A percentile compares a stretch with the other conserved stretches of the same genome.
phyloP scores from a whole-genome alignment of 2,113 vertebrate species.

The Vulpes lagopus region DNA sequence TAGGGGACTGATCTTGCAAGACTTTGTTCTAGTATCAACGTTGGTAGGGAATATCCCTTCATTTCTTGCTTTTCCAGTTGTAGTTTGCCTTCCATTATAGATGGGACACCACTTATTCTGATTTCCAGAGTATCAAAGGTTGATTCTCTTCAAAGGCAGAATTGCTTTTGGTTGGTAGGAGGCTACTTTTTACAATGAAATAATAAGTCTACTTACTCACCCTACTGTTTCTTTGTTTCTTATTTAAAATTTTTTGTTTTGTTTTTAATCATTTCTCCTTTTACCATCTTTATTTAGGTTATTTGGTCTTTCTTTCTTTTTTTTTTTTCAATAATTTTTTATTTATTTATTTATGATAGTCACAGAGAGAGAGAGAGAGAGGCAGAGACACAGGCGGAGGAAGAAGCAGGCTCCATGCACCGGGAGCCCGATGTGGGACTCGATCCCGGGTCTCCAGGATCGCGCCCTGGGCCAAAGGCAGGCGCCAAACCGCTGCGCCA shows the following conservation, averaged over 20 bases:
- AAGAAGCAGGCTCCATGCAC: too few species aligned
- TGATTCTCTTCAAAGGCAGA: constrained; percentile 36
- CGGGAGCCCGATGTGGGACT: too few species aligned
- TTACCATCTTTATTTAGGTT: constrained; percentile 30
- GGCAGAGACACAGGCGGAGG: too few species aligned
- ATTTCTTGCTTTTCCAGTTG: constrained; percentile 58
- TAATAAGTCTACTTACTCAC: not conserved
- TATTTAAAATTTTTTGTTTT: constrained; percentile 40
- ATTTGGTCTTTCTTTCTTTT: constrained; percentile 37
- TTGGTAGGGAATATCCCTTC: not conserved
- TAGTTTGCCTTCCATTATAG: not conserved
- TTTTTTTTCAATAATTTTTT: too few species aligned
- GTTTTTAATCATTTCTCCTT: constrained; percentile 22
- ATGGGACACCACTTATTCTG: not conserved
- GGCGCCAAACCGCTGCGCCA: too few species aligned
- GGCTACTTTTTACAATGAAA: constrained; percentile 29
- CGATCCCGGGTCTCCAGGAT: too few species aligned
- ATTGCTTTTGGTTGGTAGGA: constrained; percentile 27
- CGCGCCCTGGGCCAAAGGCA: too few species aligned
- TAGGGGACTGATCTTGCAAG: constrained; percentile 78
- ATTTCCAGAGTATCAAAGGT: constrained; percentile 55
- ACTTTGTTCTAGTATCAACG: constrained; percentile 3
- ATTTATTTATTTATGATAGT: too few species aligned
- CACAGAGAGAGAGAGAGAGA: too few species aligned
- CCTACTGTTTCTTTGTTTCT: not conserved